A percentile compares a stretch with the other conserved stretches of the same genome.
Evolutionary conservation across 1,140 invertebrate genomes (phyloP).

Genomic region (Cataglyphis hispanica): DNA sequence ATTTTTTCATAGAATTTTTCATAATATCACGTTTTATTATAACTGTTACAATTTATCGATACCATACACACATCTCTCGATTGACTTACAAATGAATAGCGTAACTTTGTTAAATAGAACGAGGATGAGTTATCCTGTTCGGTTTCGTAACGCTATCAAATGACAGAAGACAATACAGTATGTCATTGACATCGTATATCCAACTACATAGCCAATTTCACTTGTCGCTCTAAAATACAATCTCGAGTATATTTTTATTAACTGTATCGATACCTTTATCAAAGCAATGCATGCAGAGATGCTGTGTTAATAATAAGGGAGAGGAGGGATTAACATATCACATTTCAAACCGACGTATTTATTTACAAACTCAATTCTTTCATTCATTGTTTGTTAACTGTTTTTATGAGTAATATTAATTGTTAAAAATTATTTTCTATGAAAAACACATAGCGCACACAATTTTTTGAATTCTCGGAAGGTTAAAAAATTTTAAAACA

Average conservation of each 20-base stretch:
- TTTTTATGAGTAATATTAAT: not conserved
- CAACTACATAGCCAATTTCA: constrained; percentile 40
- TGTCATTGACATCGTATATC: constrained; percentile 49
- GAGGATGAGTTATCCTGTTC: constrained; percentile 41
- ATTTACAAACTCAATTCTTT: not conserved
- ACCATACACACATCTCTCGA: constrained; percentile 15
- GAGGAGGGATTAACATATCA: not conserved
- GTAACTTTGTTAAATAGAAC: constrained; percentile 47
- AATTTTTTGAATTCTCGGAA: not conserved
- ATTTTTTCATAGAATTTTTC: not conserved
- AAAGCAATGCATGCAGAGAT: not conserved
- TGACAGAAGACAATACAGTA: constrained; percentile 42
- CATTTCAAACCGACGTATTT: not conserved
- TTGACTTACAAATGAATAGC: constrained; percentile 55
- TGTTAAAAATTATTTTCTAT: not conserved
- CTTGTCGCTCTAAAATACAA: constrained; percentile 2
- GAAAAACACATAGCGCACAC: not conserved
- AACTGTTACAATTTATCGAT: constrained; percentile 31
- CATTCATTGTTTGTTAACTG: not conserved
- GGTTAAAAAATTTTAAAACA: not conserved
- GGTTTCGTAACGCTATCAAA: constrained; percentile 45
- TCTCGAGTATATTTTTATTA: constrained; percentile 25
- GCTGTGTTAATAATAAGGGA: not conserved
- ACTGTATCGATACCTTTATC: constrained; percentile 9
- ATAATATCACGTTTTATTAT: not conserved